phyloP scores from a whole-genome alignment of 1,140 invertebrate genomes.

The Sitophilus oryzae region DNA sequence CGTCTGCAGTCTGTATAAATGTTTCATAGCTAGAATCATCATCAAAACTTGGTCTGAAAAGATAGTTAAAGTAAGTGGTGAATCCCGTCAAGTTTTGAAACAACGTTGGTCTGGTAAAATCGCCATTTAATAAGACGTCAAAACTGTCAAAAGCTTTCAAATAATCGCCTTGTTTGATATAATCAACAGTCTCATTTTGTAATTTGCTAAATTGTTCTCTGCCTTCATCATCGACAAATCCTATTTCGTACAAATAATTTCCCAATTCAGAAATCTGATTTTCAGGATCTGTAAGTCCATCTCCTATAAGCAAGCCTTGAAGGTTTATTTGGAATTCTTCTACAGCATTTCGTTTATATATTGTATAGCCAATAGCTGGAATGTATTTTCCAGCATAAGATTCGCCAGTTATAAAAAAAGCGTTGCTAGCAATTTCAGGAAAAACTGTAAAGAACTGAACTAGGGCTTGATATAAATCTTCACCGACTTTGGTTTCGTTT shows the following conservation, averaged over 20 bases:
- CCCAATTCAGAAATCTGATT: slow-evolving; percentile 60
- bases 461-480: slow-evolving; percentile 57
- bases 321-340: slow-evolving; percentile 58
- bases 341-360: slow-evolving; percentile 58
- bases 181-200: slow-evolving; percentile 49
- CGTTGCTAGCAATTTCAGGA: slow-evolving; percentile 56
- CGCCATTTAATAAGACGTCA: slow-evolving; percentile 60
- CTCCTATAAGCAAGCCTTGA: slow-evolving; percentile 72
- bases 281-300: slow-evolving; percentile 74
- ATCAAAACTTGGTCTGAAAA: slow-evolving; percentile 49
- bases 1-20: not conserved
- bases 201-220: slow-evolving; percentile 52
- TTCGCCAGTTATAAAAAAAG: slow-evolving; percentile 72
- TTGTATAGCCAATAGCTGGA: slow-evolving; percentile 66
- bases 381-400: slow-evolving; percentile 81
- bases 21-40: not conserved
- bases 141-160: slow-evolving; percentile 57
- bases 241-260: slow-evolving; percentile 68
- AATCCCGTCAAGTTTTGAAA: slow-evolving; percentile 65
- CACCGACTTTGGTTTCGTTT: slow-evolving; percentile 58
- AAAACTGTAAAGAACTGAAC: slow-evolving; percentile 67
- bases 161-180: slow-evolving; percentile 58
- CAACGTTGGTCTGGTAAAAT: slow-evolving; percentile 49
- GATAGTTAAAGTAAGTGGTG: slow-evolving; percentile 62
- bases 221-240: slow-evolving; percentile 60